A percentile compares a stretch with the other conserved stretches of the same genome.
These are phyloP conservation scores for Phoebastria nigripes DNA, from an alignment of 2,797 vertebrate species.

Conservation along the genomic window DNA sequence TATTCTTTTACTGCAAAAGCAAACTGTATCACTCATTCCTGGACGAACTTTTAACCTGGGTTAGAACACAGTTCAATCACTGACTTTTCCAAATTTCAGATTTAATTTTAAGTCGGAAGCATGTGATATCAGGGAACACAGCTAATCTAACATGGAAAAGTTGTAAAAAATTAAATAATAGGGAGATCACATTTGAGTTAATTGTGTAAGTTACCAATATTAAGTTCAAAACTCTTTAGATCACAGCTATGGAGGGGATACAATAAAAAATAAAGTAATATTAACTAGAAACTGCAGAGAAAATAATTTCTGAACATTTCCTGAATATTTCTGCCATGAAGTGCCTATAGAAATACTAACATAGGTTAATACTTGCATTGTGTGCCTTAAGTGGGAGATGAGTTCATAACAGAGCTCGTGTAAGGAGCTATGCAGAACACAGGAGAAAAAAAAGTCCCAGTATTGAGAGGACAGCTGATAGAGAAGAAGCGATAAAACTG, in stretches of 20 bases:
- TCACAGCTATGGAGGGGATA: neutral
- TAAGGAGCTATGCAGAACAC: neutral
- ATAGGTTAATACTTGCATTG: neutral
- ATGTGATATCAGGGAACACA: neutral
- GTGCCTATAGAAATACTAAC: neutral
- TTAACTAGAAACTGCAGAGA: neutral
- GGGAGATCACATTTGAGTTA: neutral
- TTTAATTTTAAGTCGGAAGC: neutral
- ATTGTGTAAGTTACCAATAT: neutral
- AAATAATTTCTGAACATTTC: neutral
- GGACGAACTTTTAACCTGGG: neutral
- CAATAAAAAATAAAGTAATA: too few relatives aligned
- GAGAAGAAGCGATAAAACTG: neutral
- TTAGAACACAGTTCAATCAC: neutral
- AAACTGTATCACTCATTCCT: neutral
- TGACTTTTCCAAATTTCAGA: neutral
- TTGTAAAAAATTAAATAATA: neutral
- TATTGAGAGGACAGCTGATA: neutral
- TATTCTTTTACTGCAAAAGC: neutral
- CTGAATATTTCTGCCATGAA: fast-evolving
- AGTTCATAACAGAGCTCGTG: neutral
- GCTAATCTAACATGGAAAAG: neutral
- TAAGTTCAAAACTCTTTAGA: neutral
- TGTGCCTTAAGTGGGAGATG: neutral
- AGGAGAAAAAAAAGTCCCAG: neutral